phyloP scores from a whole-genome alignment of 2,888 invertebrate species.

The Latheticus oryzae region DNA sequence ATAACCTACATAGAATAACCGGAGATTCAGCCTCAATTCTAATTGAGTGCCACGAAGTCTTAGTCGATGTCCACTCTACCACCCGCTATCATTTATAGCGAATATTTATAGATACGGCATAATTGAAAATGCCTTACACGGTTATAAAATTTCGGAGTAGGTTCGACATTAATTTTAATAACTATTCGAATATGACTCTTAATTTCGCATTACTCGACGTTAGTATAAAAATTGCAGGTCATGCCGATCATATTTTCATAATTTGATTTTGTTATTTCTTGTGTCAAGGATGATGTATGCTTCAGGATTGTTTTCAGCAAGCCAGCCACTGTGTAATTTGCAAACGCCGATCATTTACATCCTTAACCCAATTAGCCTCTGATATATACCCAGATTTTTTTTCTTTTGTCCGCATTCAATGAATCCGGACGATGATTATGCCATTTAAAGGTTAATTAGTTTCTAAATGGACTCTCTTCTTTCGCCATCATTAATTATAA shows the following conservation, averaged over 20 bases:
- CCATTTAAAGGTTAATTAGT: constrained; percentile 51
- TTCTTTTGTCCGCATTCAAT: constrained; percentile 15
- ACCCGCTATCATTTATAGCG: constrained; percentile 38
- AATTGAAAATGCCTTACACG: constrained; percentile 40
- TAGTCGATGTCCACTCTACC: constrained; percentile 30
- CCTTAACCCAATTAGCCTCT: constrained; percentile 52
- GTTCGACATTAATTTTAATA: too few species aligned
- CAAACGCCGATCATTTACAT: constrained; percentile 50
- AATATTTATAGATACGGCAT: constrained; percentile 41
- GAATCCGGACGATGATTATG: constrained; percentile 44
- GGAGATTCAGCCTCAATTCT: constrained; percentile 13
- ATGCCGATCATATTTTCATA: constrained; percentile 12
- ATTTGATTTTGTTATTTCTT: constrained; percentile 20
- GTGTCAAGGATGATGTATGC: constrained; percentile 49
- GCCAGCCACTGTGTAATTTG: constrained; percentile 53
- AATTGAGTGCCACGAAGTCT: constrained; percentile 26
- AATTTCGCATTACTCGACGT: constrained; percentile 7
- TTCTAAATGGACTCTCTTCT: constrained; percentile 48
- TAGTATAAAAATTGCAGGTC: constrained; percentile 12
- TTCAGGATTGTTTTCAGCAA: constrained; percentile 44
- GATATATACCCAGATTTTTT: constrained; percentile 42
- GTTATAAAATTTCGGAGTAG: too few species aligned
- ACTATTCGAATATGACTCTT: too few species aligned
- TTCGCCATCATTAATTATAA: constrained; percentile 48
- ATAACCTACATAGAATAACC: constrained; percentile 33